Base-by-base conservation (phyloP, 92 coral and sea anemone species). In the Diadumene lineata region DNA sequence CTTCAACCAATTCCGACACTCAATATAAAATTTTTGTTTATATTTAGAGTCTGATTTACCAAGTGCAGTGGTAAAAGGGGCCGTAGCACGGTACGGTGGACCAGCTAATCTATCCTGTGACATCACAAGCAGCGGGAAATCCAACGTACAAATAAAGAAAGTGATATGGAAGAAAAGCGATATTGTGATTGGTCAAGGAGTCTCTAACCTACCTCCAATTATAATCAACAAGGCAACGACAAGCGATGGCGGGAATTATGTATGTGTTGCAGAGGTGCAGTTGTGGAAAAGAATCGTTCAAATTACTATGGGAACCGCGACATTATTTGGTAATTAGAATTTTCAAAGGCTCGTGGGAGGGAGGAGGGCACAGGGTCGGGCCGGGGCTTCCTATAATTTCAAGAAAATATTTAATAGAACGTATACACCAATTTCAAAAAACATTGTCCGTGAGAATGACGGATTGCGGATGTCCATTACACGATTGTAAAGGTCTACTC, bases 71-170 rank as follows among this genome's bases (percentile, higher is more conserved):
- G 68, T 62, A 26, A 28, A 62, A 62, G 68, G 43, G 15, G 18
- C 43, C 3, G 18, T 23, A 22, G 43, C 38, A 62, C 13, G 18
- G 1, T 44, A 27, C 50, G 81, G 81, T 44, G 66, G 70, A 11
- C 2, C 64, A 26, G 81, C 73, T 7, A 76, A 65, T 0, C 33
- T 76, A 21, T 64, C 64, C 0, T 76, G 81, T 55, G 56, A 65
- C 58, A 43, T 76, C 17, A 76, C 73, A 0, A 62, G 50, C 31
- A 27, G 18, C 7, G 68, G 68, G 31, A 62, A 2, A 9, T n/a
- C 0, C 23, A 13, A 11, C 43, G 68, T 62, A 13, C 34, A 62
- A 28, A 38, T 62, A 28, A 62, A 62, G 13, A 62, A 15, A 62
- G 43, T 62, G 7, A 6, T 27, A 31, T 62, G 68, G 68, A 31